Evolutionary conservation across 2,888 invertebrate species (phyloP), one percentile per base, ranked within the genome.

Genomic region (Lithosia quadra): DNA sequence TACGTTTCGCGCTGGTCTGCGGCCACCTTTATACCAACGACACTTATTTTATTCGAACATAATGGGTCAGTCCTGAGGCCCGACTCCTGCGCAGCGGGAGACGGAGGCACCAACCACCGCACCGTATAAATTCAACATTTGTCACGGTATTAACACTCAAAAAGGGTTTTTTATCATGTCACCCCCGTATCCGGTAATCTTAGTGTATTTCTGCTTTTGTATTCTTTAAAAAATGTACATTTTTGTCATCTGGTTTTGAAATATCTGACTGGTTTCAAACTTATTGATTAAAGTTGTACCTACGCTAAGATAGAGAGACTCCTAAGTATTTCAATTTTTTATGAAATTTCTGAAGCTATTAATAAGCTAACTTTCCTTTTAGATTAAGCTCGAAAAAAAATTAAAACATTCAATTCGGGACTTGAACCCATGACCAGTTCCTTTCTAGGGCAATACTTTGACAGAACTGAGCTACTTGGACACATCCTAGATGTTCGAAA

Each of bases 131-230:
- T 94, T 93, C 88, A 80, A 89, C 92, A 95, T 95, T 95, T 94
- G 94, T 94, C 94, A 94, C 93, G 94, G 94, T 88, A 93, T 94
- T 94, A 94, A 93, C 93, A 93, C 93, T 92, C 90, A 83, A 92
- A 81, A 93, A 92, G 88, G 92, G 94, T 91, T 91, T 94, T 92
- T 93, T 93, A 92, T 93, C 92, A 90, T 92, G 92, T 93, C 93
- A 87, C 91, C 91, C 90, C 86, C 86, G 91, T 91, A 92, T 94
- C 93, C 94, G 93, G 94, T 90, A 90, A 93, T 89, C 91, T 88
- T 82, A 77, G 83, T 81, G 84, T 86, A 87, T 88, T 89, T 87
- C 86, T 89, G 84, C 86, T 84, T 88, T 90, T 88, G 79, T 78
- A 73, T 73, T 58, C 13, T 21, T 34, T 61, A 60, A 60, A 43